Conservation (phyloP, 2,888 invertebrate genomes). For the Sarcophaga subvicina region DNA sequence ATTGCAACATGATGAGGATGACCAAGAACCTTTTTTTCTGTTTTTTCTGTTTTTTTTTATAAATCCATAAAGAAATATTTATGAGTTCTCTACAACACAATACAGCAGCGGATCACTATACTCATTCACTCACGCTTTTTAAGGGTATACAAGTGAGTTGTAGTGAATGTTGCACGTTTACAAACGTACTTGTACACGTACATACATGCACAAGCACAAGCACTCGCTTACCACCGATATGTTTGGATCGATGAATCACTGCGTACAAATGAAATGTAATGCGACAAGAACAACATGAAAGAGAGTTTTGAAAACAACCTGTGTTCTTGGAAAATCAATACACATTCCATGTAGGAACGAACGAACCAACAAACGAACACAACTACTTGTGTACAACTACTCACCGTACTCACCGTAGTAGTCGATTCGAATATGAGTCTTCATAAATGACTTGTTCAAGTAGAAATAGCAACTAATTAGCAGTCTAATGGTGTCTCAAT, state of each 20-base stretch:
- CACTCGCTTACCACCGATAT: background rate
- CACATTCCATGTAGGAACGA: conserved; percentile 25
- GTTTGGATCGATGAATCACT: conserved; percentile 51
- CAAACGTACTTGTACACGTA: conserved; percentile 31
- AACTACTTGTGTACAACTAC: background rate
- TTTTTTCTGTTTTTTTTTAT: conserved; percentile 34
- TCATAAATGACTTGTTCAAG: conserved; percentile 31
- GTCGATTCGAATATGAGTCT: conserved; percentile 1
- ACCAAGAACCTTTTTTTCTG: conserved; percentile 55
- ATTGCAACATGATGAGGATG: conserved; percentile 63
- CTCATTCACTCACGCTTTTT: background rate
- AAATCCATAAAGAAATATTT: conserved; percentile 64
- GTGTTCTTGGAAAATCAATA: conserved; percentile 57
- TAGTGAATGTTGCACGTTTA: conserved; percentile 31
- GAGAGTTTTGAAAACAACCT: conserved; percentile 32
- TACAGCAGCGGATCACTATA: background rate
- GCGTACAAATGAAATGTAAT: conserved; percentile 61
- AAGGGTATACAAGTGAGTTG: background rate
- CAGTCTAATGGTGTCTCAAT: conserved; percentile 65
- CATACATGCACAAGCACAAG: background rate
- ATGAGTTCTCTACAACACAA: conserved; percentile 49
- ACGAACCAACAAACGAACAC: conserved; percentile 2
- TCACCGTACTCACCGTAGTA: conserved; percentile 27
- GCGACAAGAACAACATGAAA: conserved; percentile 27
- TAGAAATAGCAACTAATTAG: conserved; percentile 61